These are phyloP conservation scores for Turritopsis rubra DNA, from an alignment of 30 jellyfish, hydroid and myxozoan species.

Conservation along the genomic window DNA sequence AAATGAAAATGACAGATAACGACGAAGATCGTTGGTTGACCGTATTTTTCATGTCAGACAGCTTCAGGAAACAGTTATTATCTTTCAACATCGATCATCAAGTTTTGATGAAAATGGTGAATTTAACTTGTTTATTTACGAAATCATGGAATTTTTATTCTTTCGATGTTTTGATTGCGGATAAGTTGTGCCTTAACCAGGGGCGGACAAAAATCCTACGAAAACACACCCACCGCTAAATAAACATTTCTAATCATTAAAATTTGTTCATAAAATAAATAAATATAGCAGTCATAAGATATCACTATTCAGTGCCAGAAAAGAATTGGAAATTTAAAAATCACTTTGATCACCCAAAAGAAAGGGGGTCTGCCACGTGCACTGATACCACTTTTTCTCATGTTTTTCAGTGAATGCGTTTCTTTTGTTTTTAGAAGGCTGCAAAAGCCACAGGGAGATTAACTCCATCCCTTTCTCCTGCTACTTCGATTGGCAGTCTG, in stretches of 20 bases:
- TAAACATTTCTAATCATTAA: too few species aligned
- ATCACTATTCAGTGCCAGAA: too few species aligned
- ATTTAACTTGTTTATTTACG: not conserved
- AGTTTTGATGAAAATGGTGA: not conserved
- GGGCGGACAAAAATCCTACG: too few species aligned
- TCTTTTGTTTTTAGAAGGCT: not conserved
- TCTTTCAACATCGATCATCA: slow-evolving; percentile 6
- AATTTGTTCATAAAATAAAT: too few species aligned
- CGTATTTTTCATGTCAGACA: slow-evolving; percentile 11
- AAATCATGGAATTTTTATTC: not conserved
- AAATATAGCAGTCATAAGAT: too few species aligned
- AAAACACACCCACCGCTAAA: too few species aligned
- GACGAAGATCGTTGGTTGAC: slow-evolving; percentile 22
- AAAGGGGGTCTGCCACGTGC: too few species aligned
- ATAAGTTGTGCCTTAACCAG: too few species aligned
- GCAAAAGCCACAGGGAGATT: not conserved
- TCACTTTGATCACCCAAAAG: too few species aligned
- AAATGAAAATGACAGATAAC: not conserved
- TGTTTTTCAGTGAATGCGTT: too few species aligned
- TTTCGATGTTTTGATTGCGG: not conserved
- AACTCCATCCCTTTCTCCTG: slow-evolving; percentile 54
- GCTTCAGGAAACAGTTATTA: slow-evolving; percentile 8
- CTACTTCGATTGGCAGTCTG: slow-evolving; percentile 57
- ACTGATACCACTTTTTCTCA: too few species aligned
- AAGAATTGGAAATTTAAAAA: too few species aligned